Percentiles rank a stretch among this genome's conserved stretches.
phyloP scores from a whole-genome alignment of 1,140 invertebrate species.

The Pachypeltis micranthus region DNA sequence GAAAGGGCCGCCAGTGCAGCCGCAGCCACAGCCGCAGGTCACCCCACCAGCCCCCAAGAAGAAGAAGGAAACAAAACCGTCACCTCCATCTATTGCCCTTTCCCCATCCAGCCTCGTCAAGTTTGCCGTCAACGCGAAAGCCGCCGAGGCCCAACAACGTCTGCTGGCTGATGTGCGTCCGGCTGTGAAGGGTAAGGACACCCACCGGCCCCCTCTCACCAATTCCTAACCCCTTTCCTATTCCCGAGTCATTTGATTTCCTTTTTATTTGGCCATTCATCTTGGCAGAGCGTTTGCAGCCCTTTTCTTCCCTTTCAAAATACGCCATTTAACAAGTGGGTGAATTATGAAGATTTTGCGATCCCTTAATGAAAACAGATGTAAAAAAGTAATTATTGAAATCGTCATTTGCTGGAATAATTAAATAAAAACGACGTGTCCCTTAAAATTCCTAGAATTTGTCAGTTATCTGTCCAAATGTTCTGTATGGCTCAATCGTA shows the following conservation, averaged over 20 bases:
- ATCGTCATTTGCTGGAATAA: too few species aligned
- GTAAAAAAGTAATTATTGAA: too few species aligned
- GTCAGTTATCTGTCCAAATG: too few species aligned
- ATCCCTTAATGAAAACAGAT: too few species aligned
- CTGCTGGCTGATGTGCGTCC: neutral
- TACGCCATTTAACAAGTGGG: too few species aligned
- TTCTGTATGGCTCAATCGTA: too few species aligned
- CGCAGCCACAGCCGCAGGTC: neutral
- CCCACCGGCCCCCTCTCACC: constrained; percentile 3
- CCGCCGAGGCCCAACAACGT: constrained; percentile 11
- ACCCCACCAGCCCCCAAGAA: constrained; percentile 24
- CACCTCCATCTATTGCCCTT: neutral
- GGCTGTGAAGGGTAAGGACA: constrained; percentile 12
- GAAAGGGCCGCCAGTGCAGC: neutral
- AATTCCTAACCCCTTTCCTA: neutral
- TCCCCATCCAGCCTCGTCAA: constrained; percentile 49
- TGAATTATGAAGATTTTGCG: too few species aligned
- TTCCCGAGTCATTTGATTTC: neutral
- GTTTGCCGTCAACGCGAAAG: constrained; percentile 48
- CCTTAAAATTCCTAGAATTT: too few species aligned
- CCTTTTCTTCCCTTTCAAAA: too few species aligned
- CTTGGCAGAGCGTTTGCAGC: too few species aligned
- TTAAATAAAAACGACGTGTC: too few species aligned
- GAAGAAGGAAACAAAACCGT: constrained; percentile 33
- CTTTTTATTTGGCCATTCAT: too few species aligned